Base-by-base conservation (phyloP, 2,113 vertebrate genomes). In the Hystrix brachyura region DNA sequence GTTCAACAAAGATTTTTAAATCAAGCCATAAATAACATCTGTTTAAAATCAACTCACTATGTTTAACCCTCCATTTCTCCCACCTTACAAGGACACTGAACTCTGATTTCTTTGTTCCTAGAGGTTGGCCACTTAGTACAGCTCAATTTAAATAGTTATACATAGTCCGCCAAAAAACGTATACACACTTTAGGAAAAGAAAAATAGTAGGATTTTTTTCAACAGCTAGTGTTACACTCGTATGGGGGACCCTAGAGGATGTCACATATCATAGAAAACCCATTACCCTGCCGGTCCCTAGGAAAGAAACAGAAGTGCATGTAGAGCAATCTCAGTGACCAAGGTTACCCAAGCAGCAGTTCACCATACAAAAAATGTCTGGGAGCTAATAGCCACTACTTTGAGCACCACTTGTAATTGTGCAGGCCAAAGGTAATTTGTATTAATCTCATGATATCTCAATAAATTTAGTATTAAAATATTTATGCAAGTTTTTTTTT, bases 91-190 rank as follows among this genome's bases (percentile, higher is more conserved):
- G 6, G 21, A 62, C 19, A n/a, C 18, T 93, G 18, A 29, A 34
- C 91, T 93, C 59, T 62, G 43, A 46, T 53, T 89, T 95, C 32
- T 83, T 79, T 46, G 12, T 25, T 88, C 23, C 51, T 76, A 43
- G 46, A 43, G 17, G 5, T 12, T 91, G 46, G 23, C 65, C n/a
- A 93, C 17, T 76, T 79, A 87, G 23, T 59, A 84, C 72, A 55
- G 74, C 74, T 97, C 62, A 15, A 18, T 80, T 96, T 93, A 86
- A 94, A 83, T 82, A 60, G 65, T 94, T 93, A 76, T 17, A 76
- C 43, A 29, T 29, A 6, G 43, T 51, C 46, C 48, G 13, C 46
- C 48, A 51, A 78, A 78, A 76, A 78, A 32, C 29, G 74, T 32
- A 78, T 9, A 78, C 46, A 51, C 38, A 78, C 46, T 51, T 78